Evolutionary conservation across 1,140 invertebrate species (phyloP).

Genomic region (Holotrichia oblita): DNA sequence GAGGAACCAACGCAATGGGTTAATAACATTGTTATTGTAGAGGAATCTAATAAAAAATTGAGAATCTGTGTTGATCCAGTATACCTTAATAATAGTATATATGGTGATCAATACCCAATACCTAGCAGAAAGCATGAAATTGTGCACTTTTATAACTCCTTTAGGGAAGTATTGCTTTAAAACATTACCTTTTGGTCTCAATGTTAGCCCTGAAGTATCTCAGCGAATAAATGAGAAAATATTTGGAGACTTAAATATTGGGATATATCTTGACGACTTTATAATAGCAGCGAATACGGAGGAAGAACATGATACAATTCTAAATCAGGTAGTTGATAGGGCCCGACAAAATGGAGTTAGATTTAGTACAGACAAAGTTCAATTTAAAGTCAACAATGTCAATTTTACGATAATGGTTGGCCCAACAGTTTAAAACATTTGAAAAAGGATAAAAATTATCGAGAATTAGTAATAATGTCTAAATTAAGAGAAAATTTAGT

Average conservation of each 20-base stretch:
- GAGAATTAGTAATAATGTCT: not conserved
- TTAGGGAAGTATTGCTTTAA: conserved; percentile 57
- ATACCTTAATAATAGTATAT: conserved; percentile 62
- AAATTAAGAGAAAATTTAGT: conserved; percentile 34
- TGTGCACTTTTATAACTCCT: conserved; percentile 58
- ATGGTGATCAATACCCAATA: conserved; percentile 57
- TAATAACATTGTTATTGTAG: conserved; percentile 57
- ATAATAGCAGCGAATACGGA: conserved; percentile 42
- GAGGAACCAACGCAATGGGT: conserved; percentile 34
- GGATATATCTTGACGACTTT: conserved; percentile 50
- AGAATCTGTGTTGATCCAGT: conserved; percentile 64
- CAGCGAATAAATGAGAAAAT: conserved; percentile 53
- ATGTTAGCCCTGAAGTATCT: conserved; percentile 58
- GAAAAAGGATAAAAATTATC: not conserved
- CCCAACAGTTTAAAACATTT: not conserved
- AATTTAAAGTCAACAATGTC: conserved; percentile 45
- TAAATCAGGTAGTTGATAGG: conserved; percentile 43
- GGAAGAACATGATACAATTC: conserved; percentile 44
- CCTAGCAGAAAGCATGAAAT: conserved; percentile 56
- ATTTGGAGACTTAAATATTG: too few species aligned
- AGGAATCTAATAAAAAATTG: conserved; percentile 60
- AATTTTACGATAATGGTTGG: not conserved
- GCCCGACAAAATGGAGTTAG: conserved; percentile 41
- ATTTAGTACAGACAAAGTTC: conserved; percentile 46
- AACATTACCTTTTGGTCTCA: conserved; percentile 59